These are phyloP conservation scores for Camponotus floridanus DNA, from an alignment of 1,140 invertebrate genomes.

Conservation along the genomic window DNA sequence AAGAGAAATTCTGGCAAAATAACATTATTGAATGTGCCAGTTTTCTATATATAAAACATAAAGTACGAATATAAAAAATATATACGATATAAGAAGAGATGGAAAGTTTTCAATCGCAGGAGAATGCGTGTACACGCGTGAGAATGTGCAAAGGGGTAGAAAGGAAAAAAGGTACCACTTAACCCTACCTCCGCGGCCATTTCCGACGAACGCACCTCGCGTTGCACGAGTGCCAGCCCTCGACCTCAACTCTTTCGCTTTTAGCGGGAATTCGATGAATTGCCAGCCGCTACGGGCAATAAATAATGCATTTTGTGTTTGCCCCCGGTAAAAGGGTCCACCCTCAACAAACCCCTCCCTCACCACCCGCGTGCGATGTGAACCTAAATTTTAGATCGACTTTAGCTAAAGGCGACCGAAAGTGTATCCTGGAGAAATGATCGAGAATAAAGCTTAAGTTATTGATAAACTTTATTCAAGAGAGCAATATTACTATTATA, in stretches of 20 bases:
- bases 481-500: neutral
- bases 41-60: neutral
- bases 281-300: slow-evolving; percentile 77
- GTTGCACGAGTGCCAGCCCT: slow-evolving; percentile 75
- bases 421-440: slow-evolving; percentile 61
- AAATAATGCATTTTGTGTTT: slow-evolving; percentile 84
- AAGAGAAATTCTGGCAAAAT: neutral
- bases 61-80: neutral
- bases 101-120: slow-evolving; percentile 40
- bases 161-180: slow-evolving; percentile 76
- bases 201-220: slow-evolving; percentile 72
- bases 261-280: slow-evolving; percentile 81
- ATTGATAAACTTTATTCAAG: slow-evolving; percentile 45
- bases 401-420: slow-evolving; percentile 66
- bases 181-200: slow-evolving; percentile 65
- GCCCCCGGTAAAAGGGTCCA: slow-evolving; percentile 81
- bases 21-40: neutral
- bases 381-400: slow-evolving; percentile 79
- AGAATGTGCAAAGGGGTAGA: slow-evolving; percentile 65
- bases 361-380: slow-evolving; percentile 44
- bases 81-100: neutral
- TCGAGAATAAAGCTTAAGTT: slow-evolving; percentile 18
- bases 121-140: slow-evolving; percentile 61
- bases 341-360: slow-evolving; percentile 62
- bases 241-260: slow-evolving; percentile 79